Conservation (phyloP, 2,888 invertebrate species). For the Eugnorisma glareosa region DNA sequence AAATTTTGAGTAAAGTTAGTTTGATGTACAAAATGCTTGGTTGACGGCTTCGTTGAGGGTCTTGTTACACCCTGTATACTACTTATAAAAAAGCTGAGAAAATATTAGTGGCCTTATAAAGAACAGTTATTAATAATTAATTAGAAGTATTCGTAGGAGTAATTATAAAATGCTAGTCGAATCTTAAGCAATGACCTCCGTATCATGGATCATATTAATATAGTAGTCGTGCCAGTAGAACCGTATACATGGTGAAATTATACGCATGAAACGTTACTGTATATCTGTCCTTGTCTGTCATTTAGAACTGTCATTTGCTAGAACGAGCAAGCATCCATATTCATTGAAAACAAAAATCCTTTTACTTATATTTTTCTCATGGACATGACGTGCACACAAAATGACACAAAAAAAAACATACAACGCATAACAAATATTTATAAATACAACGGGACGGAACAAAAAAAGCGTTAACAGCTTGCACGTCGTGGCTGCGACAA, state of each 20-base stretch:
- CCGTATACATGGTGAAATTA: background rate
- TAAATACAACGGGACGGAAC: too few relatives aligned
- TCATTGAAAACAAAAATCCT: background rate
- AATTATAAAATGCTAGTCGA: background rate
- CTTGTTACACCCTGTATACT: too few relatives aligned
- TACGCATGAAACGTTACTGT: background rate
- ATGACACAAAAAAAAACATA: too few relatives aligned
- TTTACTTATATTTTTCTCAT: too few relatives aligned
- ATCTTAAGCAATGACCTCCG: background rate
- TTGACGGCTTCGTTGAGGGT: too few relatives aligned
- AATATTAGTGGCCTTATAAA: conserved; percentile 42
- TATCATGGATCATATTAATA: too few relatives aligned
- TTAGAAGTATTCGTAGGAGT: conserved; percentile 15
- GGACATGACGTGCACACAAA: too few relatives aligned
- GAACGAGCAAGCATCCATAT: background rate
- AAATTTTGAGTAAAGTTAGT: too few relatives aligned
- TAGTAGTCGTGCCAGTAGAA: background rate
- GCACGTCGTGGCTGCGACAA: too few relatives aligned
- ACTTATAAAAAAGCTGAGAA: background rate
- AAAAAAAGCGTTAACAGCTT: too few relatives aligned
- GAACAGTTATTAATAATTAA: background rate
- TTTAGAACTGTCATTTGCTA: background rate
- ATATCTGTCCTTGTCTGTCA: background rate
- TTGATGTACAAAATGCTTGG: too few relatives aligned
- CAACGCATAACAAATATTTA: too few relatives aligned